Base-by-base conservation (phyloP, 2,797 vertebrate genomes). In the Meriones psammophilus region DNA sequence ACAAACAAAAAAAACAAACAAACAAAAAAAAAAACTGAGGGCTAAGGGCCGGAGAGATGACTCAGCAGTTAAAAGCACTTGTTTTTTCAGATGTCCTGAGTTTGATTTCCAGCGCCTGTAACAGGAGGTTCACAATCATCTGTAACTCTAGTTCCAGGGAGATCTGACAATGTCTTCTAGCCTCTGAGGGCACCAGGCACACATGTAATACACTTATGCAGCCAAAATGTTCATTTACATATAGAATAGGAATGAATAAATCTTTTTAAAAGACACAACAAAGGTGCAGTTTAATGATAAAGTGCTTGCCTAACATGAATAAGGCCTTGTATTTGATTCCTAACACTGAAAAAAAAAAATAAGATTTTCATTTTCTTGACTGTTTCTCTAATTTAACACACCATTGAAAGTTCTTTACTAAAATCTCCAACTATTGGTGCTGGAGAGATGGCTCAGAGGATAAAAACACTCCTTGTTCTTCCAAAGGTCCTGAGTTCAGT, bases 351-450 rank as follows among this genome's bases (percentile, higher is more conserved):
- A 78, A 90, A 80, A 90, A 80, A 39, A 56, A 20, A 6, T 42
- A 73, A 50, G 9, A 30, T 39, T 78, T 77, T 20, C 42, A 42
- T 80, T 74, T 94, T n/a, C 79, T 71, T 71, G 54, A 58, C 73
- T n/a, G 85, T 76, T 91, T 66, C 42, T n/a, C 56, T 73, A 83
- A 56, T 78, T 94, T 28, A 83, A 73, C 81, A 26, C 30, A 33
- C 87, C 92, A 78, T 71, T 58, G 24, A 71, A 87, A 88, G 50
- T 79, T 58, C 42, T 15, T 8, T 66, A 73, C 39, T 58, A 78
- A 96, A 78, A 50, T 87, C 80, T 94, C 69, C 33, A 77, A 30
- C 39, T 87, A 78, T 69, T 74, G 62, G 50, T 9, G 50, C 50
- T 50, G 8, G 50, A 50, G 50, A 50, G 50, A 50, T 50, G 50